Base-by-base conservation (phyloP, 2,888 invertebrate genomes). In the Lepas anatifera region DNA sequence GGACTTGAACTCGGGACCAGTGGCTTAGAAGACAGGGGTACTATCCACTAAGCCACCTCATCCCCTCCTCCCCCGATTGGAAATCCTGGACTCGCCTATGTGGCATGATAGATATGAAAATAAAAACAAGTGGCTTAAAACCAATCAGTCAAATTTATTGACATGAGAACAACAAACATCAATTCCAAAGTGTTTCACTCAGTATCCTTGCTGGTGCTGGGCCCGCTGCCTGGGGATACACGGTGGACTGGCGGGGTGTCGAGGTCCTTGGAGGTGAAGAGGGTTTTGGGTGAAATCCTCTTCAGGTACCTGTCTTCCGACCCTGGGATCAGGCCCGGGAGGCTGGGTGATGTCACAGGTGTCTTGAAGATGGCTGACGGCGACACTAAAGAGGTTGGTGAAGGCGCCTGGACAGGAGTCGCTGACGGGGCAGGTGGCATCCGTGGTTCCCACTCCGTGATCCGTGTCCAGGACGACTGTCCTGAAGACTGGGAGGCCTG, bases 401-500 rank as follows among this genome's bases (percentile, higher is more conserved):
- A 43, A 43, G 43, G 43, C 43, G 43, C 43, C 43, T 43, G 43
- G 43, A 43, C 43, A 43, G 18, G 43, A 43, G 43, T 43, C 11
- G 43, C 43, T 13, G 43, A 43, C 43, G 43, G 43, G 10, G 43
- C 43, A 43, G 43, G 43, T 43, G 43, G 43, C 43, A 43, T 43
- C 43, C 43, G 43, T 43, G 43, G 43, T 43, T 43, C 43, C 43
- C 43, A 43, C 43, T 13, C 43, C 43, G 43, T 43, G 43, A 18
- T 10, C 10, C 43, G 43, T 10, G 43, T 43, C 43, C 43, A 43
- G 43, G 43, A 43, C 11, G 67, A 11, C 37, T 67, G 67, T 16
- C 67, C 67, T 67, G 67, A 67, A 67, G 67, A 67, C 37, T 67
- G n/a, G n/a, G n/a, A n/a, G n/a, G n/a, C n/a, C n/a, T n/a, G 67